Percentiles rank a stretch among this genome's conserved stretches.
Evolutionary conservation across 2,113 vertebrate species (phyloP).

Genomic region (Motacilla tschutschensis): DNA sequence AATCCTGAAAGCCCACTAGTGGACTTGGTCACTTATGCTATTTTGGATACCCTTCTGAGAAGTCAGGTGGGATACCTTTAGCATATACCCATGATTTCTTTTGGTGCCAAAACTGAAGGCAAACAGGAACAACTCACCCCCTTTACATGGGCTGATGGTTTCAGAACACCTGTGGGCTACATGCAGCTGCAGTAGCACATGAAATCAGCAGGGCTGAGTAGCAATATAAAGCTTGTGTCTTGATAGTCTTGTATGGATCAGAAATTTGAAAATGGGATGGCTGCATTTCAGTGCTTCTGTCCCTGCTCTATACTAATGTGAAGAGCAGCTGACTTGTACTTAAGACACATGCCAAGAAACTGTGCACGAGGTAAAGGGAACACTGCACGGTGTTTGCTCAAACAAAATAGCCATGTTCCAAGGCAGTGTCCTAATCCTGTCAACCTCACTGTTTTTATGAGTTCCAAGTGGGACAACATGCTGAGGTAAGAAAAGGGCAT

Average conservation of each 20-base stretch:
- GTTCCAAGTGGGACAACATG: background rate
- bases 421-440: slow-evolving; percentile 31
- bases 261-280: background rate
- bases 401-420: background rate
- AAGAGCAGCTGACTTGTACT: background rate
- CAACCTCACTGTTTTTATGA: background rate
- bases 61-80: background rate
- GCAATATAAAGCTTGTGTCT: background rate
- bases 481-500: background rate
- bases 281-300: background rate
- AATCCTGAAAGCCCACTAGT: background rate
- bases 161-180: background rate
- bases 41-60: background rate
- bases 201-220: background rate
- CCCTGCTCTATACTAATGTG: background rate
- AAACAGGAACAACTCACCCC: background rate
- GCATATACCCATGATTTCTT: fast-evolving
- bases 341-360: background rate
- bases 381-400: background rate
- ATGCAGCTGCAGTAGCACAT: background rate
- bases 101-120: background rate
- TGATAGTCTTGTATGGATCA: background rate
- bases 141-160: background rate
- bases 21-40: background rate
- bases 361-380: background rate